phyloP scores from a whole-genome alignment of 2,797 vertebrate genomes.

The Microcaecilia unicolor region DNA sequence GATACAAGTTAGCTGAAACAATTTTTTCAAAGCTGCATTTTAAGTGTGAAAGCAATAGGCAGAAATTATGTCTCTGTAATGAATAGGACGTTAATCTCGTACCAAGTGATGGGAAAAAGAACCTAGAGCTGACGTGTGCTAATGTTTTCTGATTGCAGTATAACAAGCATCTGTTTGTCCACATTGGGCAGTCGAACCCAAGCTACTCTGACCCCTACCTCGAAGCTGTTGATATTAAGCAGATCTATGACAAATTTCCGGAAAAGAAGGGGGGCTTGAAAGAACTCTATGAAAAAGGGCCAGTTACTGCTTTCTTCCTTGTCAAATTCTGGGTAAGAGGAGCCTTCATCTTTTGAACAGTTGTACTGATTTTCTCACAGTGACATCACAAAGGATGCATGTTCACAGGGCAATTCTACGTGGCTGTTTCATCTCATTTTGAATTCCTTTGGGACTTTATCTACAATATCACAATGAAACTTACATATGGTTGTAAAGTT shows the following conservation, averaged over 20 bases:
- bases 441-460: background rate
- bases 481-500: fast-evolving
- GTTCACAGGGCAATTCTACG: too few relatives aligned
- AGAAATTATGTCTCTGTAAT: too few relatives aligned
- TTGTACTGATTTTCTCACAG: too few relatives aligned
- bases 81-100: background rate
- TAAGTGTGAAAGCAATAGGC: too few relatives aligned
- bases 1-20: too few relatives aligned
- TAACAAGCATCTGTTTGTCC: constrained; percentile 91
- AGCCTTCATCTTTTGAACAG: too few relatives aligned
- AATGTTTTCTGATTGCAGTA: constrained; percentile 53
- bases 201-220: constrained; percentile 81
- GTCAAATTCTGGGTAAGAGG: constrained; percentile 95
- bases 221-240: constrained; percentile 87
- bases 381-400: background rate
- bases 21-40: too few relatives aligned
- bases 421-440: fast-evolving
- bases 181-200: constrained; percentile 86
- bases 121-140: background rate
- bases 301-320: constrained; percentile 84
- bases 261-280: constrained; percentile 92
- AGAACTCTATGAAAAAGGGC: constrained; percentile 89
- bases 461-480: background rate
- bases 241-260: constrained; percentile 95
- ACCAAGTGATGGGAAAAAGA: background rate